phyloP scores from a whole-genome alignment of 2,797 vertebrate genomes.

The Diplodus sargus region DNA sequence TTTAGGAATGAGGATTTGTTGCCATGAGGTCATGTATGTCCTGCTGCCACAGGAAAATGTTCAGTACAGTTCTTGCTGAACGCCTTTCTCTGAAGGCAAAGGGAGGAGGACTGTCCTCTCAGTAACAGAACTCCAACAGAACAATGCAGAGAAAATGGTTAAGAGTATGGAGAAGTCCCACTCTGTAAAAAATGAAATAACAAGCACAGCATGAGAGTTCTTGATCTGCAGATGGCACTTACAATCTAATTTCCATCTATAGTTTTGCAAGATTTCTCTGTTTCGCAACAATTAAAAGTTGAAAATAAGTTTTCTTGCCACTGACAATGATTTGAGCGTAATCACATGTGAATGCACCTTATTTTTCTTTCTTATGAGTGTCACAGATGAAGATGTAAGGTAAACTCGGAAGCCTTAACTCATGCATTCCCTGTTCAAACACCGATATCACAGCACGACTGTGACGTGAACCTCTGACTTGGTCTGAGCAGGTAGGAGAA shows the following conservation, averaged over 20 bases:
- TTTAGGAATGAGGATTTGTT: no score
- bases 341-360: background rate
- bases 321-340: background rate
- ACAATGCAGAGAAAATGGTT: background rate
- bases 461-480: background rate
- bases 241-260: background rate
- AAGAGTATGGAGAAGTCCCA: background rate
- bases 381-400: no score
- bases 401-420: background rate
- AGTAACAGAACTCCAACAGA: background rate
- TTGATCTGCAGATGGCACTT: background rate
- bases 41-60: background rate
- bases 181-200: background rate
- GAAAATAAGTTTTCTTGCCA: background rate
- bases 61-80: background rate
- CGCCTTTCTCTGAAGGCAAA: background rate
- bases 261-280: background rate
- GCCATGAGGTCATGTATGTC: background rate
- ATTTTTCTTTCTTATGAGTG: background rate
- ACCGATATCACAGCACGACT: background rate
- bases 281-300: background rate
- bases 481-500: background rate
- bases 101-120: background rate
- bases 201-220: background rate
- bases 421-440: background rate